These are phyloP conservation scores for Alosa alosa DNA, from an alignment of 2,113 vertebrate species.

Conservation along the genomic window DNA sequence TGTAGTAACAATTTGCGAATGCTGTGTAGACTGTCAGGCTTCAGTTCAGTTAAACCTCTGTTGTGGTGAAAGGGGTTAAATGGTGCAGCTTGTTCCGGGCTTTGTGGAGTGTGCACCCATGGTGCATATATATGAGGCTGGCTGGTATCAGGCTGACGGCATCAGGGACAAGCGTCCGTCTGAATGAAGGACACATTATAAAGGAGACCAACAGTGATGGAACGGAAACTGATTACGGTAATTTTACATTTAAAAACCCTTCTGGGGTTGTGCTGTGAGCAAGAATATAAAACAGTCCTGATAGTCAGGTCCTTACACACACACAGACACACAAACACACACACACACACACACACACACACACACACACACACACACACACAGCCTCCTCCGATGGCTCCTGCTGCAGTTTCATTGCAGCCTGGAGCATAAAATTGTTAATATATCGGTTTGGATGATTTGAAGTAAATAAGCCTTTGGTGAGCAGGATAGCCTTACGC, in stretches of 20 bases:
- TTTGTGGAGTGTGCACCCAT: too few relatives aligned
- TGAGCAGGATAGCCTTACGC: not conserved
- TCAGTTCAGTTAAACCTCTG: not conserved
- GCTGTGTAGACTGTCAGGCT: too few relatives aligned
- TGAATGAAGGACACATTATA: not conserved
- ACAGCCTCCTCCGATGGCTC: constrained; percentile 9
- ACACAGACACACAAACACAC: constrained; percentile 25
- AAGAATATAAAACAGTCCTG: not conserved
- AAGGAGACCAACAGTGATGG: not conserved
- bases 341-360: constrained; percentile 1
- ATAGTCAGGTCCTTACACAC: not conserved
- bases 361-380: constrained; percentile 40
- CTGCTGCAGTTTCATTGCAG: not conserved
- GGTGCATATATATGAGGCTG: too few relatives aligned
- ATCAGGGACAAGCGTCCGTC: not conserved
- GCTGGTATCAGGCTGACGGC: too few relatives aligned
- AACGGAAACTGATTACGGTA: not conserved
- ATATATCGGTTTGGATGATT: not conserved
- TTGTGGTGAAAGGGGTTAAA: not conserved
- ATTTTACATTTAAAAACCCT: not conserved
- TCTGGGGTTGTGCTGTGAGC: not conserved
- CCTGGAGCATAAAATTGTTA: not conserved
- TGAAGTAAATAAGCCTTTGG: not conserved
- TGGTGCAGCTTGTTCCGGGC: too few relatives aligned
- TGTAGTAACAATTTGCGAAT: too few relatives aligned